Base-by-base conservation (phyloP, 2,888 invertebrate species). In the Melanophora roralis region DNA sequence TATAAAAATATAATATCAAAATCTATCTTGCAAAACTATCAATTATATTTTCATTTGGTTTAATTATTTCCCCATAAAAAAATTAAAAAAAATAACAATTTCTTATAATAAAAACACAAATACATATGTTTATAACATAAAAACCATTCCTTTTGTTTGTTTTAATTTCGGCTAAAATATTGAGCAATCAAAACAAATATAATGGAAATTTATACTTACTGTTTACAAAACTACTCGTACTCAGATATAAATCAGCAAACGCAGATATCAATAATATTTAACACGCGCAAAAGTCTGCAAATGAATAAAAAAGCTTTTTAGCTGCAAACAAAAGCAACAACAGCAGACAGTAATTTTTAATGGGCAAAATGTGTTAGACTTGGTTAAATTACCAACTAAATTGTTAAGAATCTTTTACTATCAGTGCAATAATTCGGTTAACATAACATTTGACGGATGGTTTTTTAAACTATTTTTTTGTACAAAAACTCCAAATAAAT, bases 321-420 rank as follows among this genome's bases (percentile, higher is more conserved):
- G 40, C 9, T 60, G 34, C 65, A 59, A 7, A 21, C 27, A 27
- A 5, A 27, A 27, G 27, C 65, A n/a, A n/a, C n/a, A n/a, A n/a
- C n/a, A 55, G 23, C 65, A 65, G 12, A 6, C 19, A 49, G 32
- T 53, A 67, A n/a, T 3, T 74, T 49, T 34, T 27, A 9, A 49
- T 14, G 38, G 21, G 27, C 43, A 64, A 53, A 8, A 34, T 62
- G 51, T 38, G 49, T 47, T 45, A 40, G 16, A 34, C 34, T 45
- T 36, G 69, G 59, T 60, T 21, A 5, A 53, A 16, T 11, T 32
- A 67, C 27, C 38, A 65, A 79, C 71, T 79, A 79, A 74, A 74
- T 79, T 74, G 53, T 59, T 55, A 67, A 55, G 65, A 79, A 60
- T 71, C 53, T 60, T 53, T 79, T 75, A 53, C 53, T 47, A 12